Conservation (phyloP, 2,888 invertebrate genomes). For the Melipona bicolor region DNA sequence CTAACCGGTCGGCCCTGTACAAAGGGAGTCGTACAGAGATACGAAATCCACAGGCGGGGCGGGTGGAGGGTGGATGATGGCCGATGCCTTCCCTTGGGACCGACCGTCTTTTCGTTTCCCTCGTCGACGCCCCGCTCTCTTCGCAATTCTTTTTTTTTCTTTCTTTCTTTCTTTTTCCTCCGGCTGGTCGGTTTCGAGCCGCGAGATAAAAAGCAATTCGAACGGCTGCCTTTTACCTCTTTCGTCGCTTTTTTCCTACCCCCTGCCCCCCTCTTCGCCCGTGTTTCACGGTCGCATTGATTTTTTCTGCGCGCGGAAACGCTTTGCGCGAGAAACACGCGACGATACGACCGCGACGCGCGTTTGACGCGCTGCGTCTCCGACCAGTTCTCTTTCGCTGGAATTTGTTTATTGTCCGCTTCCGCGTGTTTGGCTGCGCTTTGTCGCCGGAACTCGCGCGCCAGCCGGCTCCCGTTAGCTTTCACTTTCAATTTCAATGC, state of each 20-base stretch:
- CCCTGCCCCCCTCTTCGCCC: background rate
- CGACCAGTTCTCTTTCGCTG: background rate
- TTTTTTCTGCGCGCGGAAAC: slow-evolving; percentile 23
- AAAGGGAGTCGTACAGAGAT: background rate
- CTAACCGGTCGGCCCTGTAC: slow-evolving; percentile 7
- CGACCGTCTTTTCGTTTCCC: slow-evolving; percentile 45
- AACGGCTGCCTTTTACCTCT: slow-evolving; percentile 22
- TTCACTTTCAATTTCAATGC: background rate
- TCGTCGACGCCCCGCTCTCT: slow-evolving; percentile 10
- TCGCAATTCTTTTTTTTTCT: background rate
- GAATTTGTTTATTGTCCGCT: slow-evolving; percentile 2
- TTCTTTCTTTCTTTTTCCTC: background rate
- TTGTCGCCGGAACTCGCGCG: background rate
- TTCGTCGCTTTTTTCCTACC: background rate
- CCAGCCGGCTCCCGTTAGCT: background rate
- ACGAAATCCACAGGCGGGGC: background rate
- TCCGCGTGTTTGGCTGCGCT: background rate
- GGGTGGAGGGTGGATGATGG: background rate
- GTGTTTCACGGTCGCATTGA: slow-evolving; percentile 31
- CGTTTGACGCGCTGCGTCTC: slow-evolving; percentile 4
- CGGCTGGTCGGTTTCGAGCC: background rate
- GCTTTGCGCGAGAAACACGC: background rate
- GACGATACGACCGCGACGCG: background rate
- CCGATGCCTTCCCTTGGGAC: slow-evolving; percentile 22
- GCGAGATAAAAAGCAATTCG: slow-evolving; percentile 35